Evolutionary conservation across 2,113 vertebrate genomes (phyloP).

Genomic region (Danionella cerebrum): DNA sequence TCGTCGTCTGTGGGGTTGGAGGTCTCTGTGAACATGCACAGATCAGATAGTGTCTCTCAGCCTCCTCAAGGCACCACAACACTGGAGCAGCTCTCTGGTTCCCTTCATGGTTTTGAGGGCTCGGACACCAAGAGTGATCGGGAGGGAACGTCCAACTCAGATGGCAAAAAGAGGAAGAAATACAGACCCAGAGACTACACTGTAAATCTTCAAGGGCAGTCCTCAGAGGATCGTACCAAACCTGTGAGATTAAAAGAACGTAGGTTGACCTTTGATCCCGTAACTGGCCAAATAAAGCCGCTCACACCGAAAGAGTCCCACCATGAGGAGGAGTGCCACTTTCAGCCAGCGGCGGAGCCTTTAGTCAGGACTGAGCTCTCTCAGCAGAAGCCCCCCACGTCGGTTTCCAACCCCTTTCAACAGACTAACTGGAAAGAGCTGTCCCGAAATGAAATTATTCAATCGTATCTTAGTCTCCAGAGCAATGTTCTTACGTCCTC

Average conservation of each 20-base stretch:
- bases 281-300: slow-evolving; percentile 95
- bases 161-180: slow-evolving; percentile 84
- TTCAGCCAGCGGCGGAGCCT: slow-evolving; percentile 57
- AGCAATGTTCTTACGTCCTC: slow-evolving; percentile 95
- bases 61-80: slow-evolving; percentile 60
- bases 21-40: slow-evolving; percentile 65
- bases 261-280: slow-evolving; percentile 91
- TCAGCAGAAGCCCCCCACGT: slow-evolving; percentile 67
- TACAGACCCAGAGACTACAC: slow-evolving; percentile 86
- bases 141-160: slow-evolving; percentile 68
- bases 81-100: slow-evolving; percentile 58
- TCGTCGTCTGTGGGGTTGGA: slow-evolving; percentile 56
- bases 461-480: slow-evolving; percentile 95
- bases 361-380: slow-evolving; percentile 74
- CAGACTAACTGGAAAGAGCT: slow-evolving; percentile 99
- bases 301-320: slow-evolving; percentile 86
- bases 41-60: slow-evolving; percentile 62
- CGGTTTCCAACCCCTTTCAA: slow-evolving; percentile 85
- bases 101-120: slow-evolving; percentile 57
- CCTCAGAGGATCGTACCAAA: slow-evolving; percentile 80
- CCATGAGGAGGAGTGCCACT: slow-evolving; percentile 65
- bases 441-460: slow-evolving; percentile 93
- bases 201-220: slow-evolving; percentile 84
- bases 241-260: slow-evolving; percentile 97
- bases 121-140: slow-evolving; percentile 65